Percentiles rank a stretch among this genome's conserved stretches.
Evolutionary conservation across 53 echinoderm and acorn worm genomes (phyloP).

Genomic region (Patiria pectinifera): DNA sequence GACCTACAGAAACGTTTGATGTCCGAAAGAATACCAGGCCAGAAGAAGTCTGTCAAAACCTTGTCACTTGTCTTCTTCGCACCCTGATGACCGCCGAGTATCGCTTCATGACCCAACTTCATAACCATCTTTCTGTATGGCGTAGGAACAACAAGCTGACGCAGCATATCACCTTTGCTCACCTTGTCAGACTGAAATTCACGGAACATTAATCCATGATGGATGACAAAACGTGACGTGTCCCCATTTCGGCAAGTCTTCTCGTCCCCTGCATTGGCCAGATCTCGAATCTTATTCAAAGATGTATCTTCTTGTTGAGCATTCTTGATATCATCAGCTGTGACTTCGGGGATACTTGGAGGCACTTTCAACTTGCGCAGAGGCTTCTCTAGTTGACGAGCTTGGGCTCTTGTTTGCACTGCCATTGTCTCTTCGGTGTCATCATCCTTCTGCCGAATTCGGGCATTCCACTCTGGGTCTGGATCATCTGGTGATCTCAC

Average conservation of each 20-base stretch:
- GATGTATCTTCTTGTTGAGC: neutral
- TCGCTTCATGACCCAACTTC: conserved; percentile 59
- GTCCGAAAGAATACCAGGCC: conserved; percentile 56
- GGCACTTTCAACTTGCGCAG: conserved; percentile 43
- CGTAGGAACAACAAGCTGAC: conserved; percentile 51
- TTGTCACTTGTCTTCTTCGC: conserved; percentile 60
- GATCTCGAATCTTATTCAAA: conserved; percentile 2
- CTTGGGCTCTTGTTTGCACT: conserved; percentile 31
- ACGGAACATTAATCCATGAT: conserved; percentile 19
- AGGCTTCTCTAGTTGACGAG: neutral
- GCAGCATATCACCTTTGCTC: conserved; percentile 1
- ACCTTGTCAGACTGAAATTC: conserved; percentile 23
- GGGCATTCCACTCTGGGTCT: neutral
- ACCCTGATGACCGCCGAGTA: conserved; percentile 63
- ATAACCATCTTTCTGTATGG: conserved; percentile 47
- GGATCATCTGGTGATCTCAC: neutral
- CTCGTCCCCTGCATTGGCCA: neutral
- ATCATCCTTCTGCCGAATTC: neutral
- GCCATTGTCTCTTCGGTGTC: neutral
- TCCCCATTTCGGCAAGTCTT: neutral
- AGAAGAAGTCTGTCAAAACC: conserved; percentile 48
- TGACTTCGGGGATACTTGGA: neutral
- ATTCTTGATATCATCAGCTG: neutral
- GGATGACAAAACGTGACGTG: conserved; percentile 18
- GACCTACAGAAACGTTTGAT: conserved; percentile 43